phyloP scores from a whole-genome alignment of 2,113 vertebrate genomes.

The Pedetes capensis region DNA sequence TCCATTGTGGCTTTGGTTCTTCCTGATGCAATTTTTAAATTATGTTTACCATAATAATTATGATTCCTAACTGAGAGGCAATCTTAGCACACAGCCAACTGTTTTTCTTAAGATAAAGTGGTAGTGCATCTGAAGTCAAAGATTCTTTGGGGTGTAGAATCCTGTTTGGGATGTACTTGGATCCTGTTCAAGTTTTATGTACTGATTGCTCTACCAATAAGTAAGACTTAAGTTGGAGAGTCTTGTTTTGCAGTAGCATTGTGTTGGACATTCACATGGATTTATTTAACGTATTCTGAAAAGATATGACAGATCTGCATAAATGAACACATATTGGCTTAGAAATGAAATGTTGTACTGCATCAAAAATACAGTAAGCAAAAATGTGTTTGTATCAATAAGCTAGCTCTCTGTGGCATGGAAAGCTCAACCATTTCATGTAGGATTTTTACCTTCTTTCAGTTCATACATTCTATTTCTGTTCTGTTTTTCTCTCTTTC shows the following conservation, averaged over 20 bases:
- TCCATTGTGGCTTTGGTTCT: slow-evolving; percentile 52
- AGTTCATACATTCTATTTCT: slow-evolving; percentile 3
- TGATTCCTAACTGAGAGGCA: slow-evolving; percentile 30
- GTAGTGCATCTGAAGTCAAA: not conserved
- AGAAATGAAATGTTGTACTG: slow-evolving; percentile 19
- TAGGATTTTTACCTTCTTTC: slow-evolving; percentile 28
- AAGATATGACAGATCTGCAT: not conserved
- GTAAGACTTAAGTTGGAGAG: slow-evolving; percentile 21
- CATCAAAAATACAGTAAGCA: not conserved
- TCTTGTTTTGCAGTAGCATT: slow-evolving; percentile 3
- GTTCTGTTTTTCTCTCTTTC: slow-evolving; percentile 9
- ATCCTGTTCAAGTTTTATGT: slow-evolving; percentile 34
- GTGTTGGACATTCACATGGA: not conserved
- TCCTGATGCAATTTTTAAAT: slow-evolving; percentile 33
- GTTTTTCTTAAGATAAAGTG: slow-evolving; percentile 31
- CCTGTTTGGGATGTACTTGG: slow-evolving; percentile 13
- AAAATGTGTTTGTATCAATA: not conserved
- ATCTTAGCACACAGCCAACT: not conserved
- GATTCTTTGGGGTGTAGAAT: not conserved
- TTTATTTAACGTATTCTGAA: slow-evolving; percentile 44
- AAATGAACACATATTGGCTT: not conserved
- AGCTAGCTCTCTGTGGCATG: not conserved
- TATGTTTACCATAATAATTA: slow-evolving; percentile 23
- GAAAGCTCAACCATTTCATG: not conserved
- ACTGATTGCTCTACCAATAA: not conserved